These are phyloP conservation scores for Rhagium mordax DNA, from an alignment of 2,888 invertebrate species.

Conservation along the genomic window DNA sequence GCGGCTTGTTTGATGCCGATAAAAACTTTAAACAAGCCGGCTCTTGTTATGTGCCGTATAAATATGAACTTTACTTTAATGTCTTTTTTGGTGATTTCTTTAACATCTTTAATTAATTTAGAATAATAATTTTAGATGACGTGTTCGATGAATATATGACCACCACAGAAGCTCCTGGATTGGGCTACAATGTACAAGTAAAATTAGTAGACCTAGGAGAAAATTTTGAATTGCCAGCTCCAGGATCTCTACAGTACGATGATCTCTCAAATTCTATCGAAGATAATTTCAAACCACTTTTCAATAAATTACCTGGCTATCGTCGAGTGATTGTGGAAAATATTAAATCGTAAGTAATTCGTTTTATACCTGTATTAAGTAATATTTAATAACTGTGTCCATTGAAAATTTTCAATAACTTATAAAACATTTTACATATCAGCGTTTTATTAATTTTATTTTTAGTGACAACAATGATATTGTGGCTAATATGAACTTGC, in stretches of 20 bases:
- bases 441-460: not conserved
- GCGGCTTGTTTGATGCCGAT: too few species aligned
- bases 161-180: slow-evolving; percentile 77
- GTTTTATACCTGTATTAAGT: too few species aligned
- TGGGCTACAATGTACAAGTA: slow-evolving; percentile 81
- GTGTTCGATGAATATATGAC: slow-evolving; percentile 72
- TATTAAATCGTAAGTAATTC: slow-evolving; percentile 77
- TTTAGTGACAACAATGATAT: slow-evolving; percentile 77
- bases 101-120: not conserved
- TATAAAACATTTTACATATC: too few species aligned
- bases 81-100: too few species aligned
- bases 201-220: slow-evolving; percentile 84
- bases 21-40: too few species aligned
- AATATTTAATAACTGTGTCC: too few species aligned
- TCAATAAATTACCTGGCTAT: slow-evolving; percentile 81
- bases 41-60: too few species aligned
- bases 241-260: slow-evolving; percentile 82
- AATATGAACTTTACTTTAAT: too few species aligned
- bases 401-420: too few species aligned
- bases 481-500: slow-evolving; percentile 82
- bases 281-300: slow-evolving; percentile 76
- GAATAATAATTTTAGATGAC: slow-evolving; percentile 68
- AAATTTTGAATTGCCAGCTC: slow-evolving; percentile 82
- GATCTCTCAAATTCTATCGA: slow-evolving; percentile 78
- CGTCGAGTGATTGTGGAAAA: slow-evolving; percentile 79